These are phyloP conservation scores for Brachionichthys hirsutus DNA, from an alignment of 2,113 vertebrate species.

Conservation along the genomic window DNA sequence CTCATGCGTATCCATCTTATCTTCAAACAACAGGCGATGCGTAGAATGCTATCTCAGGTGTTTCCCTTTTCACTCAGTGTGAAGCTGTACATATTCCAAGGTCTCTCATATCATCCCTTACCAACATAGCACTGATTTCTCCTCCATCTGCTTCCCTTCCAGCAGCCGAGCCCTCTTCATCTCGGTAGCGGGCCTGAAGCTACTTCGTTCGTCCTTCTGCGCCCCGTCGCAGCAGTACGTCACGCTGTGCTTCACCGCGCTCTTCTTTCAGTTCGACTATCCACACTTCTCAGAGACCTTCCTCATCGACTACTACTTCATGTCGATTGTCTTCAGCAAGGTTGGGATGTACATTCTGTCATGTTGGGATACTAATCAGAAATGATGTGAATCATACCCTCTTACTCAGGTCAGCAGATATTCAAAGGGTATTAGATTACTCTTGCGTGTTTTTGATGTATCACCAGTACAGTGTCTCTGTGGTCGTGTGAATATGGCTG, in stretches of 20 bases:
- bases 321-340: conserved; percentile 93
- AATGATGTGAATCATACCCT: no score
- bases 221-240: conserved; percentile 87
- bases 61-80: neutral
- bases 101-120: neutral
- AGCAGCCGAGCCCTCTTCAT: conserved; percentile 88
- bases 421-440: neutral
- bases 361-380: no score
- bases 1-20: no score
- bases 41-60: neutral
- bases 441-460: neutral
- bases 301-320: conserved; percentile 89
- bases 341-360: conserved; percentile 47
- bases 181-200: conserved; percentile 88
- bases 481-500: neutral
- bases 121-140: neutral
- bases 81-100: neutral
- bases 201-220: conserved; percentile 87
- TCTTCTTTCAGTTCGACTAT: conserved; percentile 92
- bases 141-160: neutral
- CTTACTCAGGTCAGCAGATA: neutral
- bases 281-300: conserved; percentile 88
- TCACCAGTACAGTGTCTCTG: neutral
- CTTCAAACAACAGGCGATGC: no score
- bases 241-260: conserved; percentile 87